Base-by-base conservation (phyloP, 2,113 vertebrate genomes). In the Arizona elegans region DNA sequence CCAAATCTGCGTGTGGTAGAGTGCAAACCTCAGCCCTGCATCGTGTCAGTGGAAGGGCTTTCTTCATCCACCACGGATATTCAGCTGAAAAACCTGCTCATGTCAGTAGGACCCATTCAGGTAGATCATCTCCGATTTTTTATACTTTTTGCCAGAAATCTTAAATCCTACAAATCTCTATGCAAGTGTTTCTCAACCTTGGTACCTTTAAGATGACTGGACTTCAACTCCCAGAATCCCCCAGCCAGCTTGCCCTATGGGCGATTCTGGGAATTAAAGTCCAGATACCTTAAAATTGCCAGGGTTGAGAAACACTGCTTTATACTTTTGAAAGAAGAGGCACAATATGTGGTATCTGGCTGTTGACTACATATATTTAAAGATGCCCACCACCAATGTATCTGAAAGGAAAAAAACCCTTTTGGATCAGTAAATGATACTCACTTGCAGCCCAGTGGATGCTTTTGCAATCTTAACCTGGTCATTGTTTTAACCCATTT, bases 91-190 rank as follows among this genome's bases (percentile, higher is more conserved):
- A 99, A 98, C 97, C 98, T 99, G 94, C 98, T 99, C 95, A 98
- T 98, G 97, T 99, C 99, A n/a, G 99, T 99, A 90, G 99, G 99
- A 70, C 99, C 99, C 96, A 99, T 99, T 93, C 98, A 99, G 99
- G 99, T 99, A 97, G 91, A 97, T 96, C 87, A 62, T 58, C 94
- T 65, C 92, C n/a, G 0, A 55, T 47, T 47, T 13, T 21, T 52
- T 52, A 52, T 75, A 53, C 94, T 94, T 94, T 89, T 93, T 95
- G 95, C 95, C 95, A 90, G 92, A 96, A 95, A 95, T 90, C 91
- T 93, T 96, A 65, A 29, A 5, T 65, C 59, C 1, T 6, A 0
- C 88, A 90, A 92, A 96, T 88, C 92, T 95, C 91, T 94, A 33
- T 94, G 95, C 96, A 94, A 26, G 59, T 11, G 59, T 26, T 26